phyloP scores from a whole-genome alignment of 2,888 invertebrate species.

The Nomada hirtipes region DNA sequence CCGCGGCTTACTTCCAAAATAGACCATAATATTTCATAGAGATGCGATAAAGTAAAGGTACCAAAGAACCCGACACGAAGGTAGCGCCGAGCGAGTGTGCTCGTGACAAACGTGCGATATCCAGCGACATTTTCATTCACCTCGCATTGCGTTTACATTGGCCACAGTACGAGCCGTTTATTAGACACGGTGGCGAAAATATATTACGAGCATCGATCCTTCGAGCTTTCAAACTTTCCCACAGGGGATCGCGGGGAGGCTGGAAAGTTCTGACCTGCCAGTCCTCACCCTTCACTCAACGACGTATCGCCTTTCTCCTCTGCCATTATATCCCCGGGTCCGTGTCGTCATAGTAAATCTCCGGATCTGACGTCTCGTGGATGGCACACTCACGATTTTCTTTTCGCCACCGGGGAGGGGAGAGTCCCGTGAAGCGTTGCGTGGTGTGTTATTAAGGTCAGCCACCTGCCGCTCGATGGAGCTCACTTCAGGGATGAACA shows the following conservation, averaged over 20 bases:
- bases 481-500: slow-evolving; percentile 83
- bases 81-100: background rate
- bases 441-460: slow-evolving; percentile 82
- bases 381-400: slow-evolving; percentile 53
- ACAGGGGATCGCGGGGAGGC: slow-evolving; percentile 50
- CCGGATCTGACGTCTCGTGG: slow-evolving; percentile 50
- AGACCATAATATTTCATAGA: background rate
- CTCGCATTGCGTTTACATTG: background rate
- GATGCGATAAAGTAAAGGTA: slow-evolving; percentile 40
- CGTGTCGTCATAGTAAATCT: slow-evolving; percentile 56
- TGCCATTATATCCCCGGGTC: slow-evolving; percentile 24
- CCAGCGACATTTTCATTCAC: slow-evolving; percentile 32
- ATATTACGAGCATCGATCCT: slow-evolving; percentile 33
- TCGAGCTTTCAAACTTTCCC: slow-evolving; percentile 67
- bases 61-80: background rate
- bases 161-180: slow-evolving; percentile 44
- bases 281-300: slow-evolving; percentile 1
- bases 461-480: slow-evolving; percentile 84
- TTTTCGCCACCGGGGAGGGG: slow-evolving; percentile 44
- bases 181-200: slow-evolving; percentile 37
- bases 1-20: slow-evolving; percentile 1
- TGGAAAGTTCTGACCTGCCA: slow-evolving; percentile 27
- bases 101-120: slow-evolving; percentile 28
- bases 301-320: slow-evolving; percentile 30
- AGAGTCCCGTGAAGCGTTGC: slow-evolving; percentile 60